These are phyloP conservation scores for Microplitis demolitor DNA, from an alignment of 1,140 invertebrate species.

Conservation along the genomic window DNA sequence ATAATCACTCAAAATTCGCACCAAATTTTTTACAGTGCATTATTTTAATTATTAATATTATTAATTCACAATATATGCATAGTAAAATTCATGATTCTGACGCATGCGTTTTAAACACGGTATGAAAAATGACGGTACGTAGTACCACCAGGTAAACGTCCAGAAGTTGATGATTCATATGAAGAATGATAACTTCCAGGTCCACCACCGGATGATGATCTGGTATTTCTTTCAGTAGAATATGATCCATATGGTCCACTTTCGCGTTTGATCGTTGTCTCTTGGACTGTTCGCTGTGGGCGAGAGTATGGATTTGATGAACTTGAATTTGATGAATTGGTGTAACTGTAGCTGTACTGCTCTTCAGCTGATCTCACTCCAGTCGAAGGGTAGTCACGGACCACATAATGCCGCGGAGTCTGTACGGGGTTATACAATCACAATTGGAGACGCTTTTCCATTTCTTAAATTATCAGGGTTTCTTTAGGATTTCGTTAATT, in stretches of 20 bases:
- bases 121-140: slow-evolving; percentile 83
- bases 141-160: slow-evolving; percentile 79
- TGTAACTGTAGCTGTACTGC: slow-evolving; percentile 83
- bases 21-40: no score
- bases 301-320: slow-evolving; percentile 64
- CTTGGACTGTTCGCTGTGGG: slow-evolving; percentile 65
- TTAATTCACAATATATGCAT: neutral
- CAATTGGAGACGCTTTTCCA: slow-evolving; percentile 37
- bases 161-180: slow-evolving; percentile 76
- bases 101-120: slow-evolving; percentile 68
- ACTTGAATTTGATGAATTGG: slow-evolving; percentile 63
- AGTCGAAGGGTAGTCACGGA: slow-evolving; percentile 74
- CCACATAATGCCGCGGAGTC: slow-evolving; percentile 85
- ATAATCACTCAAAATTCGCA: no score
- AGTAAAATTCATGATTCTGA: neutral
- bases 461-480: neutral
- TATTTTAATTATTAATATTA: no score
- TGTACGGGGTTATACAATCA: slow-evolving; percentile 60
- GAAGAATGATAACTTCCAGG: slow-evolving; percentile 78
- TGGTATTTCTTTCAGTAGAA: slow-evolving; percentile 72
- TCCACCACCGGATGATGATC: slow-evolving; percentile 68
- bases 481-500: neutral
- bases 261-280: slow-evolving; percentile 70
- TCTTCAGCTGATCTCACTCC: slow-evolving; percentile 72
- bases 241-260: slow-evolving; percentile 70